A percentile compares a stretch with the other conserved stretches of the same genome.
phyloP scores from a whole-genome alignment of 2,888 invertebrate genomes.

The Dolomedes plantarius region DNA sequence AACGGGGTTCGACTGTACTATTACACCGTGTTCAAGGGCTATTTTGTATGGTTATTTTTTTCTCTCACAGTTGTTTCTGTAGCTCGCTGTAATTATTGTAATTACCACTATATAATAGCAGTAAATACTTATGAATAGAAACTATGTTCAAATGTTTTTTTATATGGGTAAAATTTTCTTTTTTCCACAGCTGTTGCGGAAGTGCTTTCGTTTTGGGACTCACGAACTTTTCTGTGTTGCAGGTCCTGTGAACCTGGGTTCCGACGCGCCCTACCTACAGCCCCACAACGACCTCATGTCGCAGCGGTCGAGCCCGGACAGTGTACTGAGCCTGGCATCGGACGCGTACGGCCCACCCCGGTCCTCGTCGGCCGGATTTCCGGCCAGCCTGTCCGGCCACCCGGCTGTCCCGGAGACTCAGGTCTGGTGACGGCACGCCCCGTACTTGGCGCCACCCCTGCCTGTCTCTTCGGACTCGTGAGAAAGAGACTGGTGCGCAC shows the following conservation, averaged over 20 bases:
- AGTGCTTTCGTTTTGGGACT: too few species aligned
- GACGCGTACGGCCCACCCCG: slow-evolving; percentile 70
- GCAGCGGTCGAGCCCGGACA: slow-evolving; percentile 71
- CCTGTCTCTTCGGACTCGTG: slow-evolving; percentile 45
- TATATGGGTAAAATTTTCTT: too few species aligned
- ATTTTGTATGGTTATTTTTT: too few species aligned
- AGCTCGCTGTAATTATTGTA: too few species aligned
- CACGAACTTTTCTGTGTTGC: too few species aligned
- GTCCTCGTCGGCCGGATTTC: slow-evolving; percentile 62
- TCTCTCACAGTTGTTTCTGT: too few species aligned
- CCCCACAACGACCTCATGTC: slow-evolving; percentile 67
- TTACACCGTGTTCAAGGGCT: too few species aligned
- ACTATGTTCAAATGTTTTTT: too few species aligned
- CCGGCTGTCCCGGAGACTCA: slow-evolving; percentile 63
- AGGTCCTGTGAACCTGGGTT: slow-evolving; percentile 70
- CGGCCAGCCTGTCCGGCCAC: slow-evolving; percentile 33
- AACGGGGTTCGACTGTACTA: too few species aligned
- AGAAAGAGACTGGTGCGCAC: background rate
- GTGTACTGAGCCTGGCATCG: slow-evolving; percentile 69
- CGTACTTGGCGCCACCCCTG: slow-evolving; percentile 51
- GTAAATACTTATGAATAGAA: too few species aligned
- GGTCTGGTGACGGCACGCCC: slow-evolving; percentile 71
- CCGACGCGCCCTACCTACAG: slow-evolving; percentile 69
- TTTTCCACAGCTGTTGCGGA: too few species aligned
- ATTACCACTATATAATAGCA: too few species aligned